These are phyloP conservation scores for Drosophila algonquin DNA, from an alignment of 2,888 invertebrate genomes.

Conservation along the genomic window DNA sequence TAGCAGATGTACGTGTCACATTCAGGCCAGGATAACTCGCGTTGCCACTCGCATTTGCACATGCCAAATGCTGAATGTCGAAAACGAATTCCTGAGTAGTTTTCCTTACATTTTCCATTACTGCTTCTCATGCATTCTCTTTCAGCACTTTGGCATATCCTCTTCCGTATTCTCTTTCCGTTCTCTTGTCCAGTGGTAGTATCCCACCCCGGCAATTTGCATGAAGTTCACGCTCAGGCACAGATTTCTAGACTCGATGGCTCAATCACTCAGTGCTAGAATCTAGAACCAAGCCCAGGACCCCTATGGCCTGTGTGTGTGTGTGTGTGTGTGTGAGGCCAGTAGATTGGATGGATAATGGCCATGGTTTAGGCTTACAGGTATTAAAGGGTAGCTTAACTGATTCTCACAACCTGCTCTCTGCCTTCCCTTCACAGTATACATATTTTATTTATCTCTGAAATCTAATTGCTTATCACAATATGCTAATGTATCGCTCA, in stretches of 20 bases:
- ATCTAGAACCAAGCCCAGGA: neutral
- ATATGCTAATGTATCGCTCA: slow-evolving; percentile 33
- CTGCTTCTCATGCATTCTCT: slow-evolving; percentile 44
- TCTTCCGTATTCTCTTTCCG: neutral
- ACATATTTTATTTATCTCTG: no score
- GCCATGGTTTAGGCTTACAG: no score
- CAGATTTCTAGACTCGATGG: slow-evolving; percentile 35
- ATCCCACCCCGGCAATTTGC: slow-evolving; percentile 25
- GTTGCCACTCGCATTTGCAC: slow-evolving; percentile 23
- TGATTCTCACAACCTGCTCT: no score
- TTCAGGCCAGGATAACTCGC: slow-evolving; percentile 34
- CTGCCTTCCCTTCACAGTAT: no score
- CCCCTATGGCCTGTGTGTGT: no score
- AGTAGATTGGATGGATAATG: slow-evolving; percentile 4
- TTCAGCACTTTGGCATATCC: slow-evolving; percentile 21
- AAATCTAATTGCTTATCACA: slow-evolving; percentile 9
- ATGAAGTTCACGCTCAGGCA: slow-evolving; percentile 38
- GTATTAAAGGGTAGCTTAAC: no score
- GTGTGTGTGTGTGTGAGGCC: neutral
- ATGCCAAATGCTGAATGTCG: slow-evolving; percentile 39
- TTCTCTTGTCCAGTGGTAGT: neutral
- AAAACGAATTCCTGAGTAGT: slow-evolving; percentile 47
- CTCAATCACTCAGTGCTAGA: slow-evolving; percentile 24
- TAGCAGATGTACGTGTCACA: slow-evolving; percentile 73
- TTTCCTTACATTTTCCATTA: slow-evolving; percentile 42